Conservation (phyloP, 2,113 vertebrate genomes). For the Pithys albifrons region DNA sequence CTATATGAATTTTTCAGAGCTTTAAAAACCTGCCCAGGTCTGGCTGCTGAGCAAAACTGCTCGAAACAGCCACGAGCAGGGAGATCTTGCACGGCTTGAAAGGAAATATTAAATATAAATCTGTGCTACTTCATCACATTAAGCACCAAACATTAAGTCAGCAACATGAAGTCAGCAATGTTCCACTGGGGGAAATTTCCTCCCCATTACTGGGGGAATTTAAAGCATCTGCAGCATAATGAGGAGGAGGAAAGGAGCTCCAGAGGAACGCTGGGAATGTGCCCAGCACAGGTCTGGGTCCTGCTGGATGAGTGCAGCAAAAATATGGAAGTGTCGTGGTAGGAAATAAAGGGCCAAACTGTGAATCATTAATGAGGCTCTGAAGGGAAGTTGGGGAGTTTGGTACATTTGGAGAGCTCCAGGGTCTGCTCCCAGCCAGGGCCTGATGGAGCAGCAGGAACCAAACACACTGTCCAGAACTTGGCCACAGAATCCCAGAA, state of each 20-base stretch:
- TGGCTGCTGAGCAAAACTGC: neutral
- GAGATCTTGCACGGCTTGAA: neutral
- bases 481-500: neutral
- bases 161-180: slow-evolving; percentile 19
- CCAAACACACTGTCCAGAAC: neutral
- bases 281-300: neutral
- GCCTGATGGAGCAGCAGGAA: neutral
- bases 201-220: neutral
- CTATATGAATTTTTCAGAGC: neutral
- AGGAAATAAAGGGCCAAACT: neutral
- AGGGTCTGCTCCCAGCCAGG: fast-evolving
- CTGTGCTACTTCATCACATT: neutral
- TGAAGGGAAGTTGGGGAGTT: neutral
- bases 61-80: neutral
- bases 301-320: neutral
- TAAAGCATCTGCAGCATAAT: neutral
- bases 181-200: slow-evolving; percentile 13
- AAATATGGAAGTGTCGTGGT: fast-evolving
- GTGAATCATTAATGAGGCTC: neutral
- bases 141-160: neutral
- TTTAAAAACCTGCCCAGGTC: neutral
- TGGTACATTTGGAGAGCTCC: neutral
- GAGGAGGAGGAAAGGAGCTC: neutral
- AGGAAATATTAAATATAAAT: neutral
- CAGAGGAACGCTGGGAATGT: fast-evolving